Percentiles rank a stretch among this genome's conserved stretches.
These are phyloP conservation scores for Graphium colonna DNA, from an alignment of 2,888 invertebrate species.

Conservation along the genomic window DNA sequence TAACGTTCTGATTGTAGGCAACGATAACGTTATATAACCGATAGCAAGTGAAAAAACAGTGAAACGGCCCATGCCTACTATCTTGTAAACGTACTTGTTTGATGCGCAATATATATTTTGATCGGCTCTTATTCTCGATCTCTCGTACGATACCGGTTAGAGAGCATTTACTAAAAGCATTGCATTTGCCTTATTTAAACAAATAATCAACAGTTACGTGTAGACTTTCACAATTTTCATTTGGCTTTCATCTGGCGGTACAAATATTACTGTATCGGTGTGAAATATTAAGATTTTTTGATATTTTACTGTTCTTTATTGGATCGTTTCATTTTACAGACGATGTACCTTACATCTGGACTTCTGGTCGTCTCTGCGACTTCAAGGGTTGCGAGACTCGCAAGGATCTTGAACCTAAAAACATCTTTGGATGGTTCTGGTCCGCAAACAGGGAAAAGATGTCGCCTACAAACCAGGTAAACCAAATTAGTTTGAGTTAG, in stretches of 20 bases:
- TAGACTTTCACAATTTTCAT: constrained; percentile 7
- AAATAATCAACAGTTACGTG: background rate
- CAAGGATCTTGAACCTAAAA: constrained; percentile 91
- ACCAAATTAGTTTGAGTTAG: no score
- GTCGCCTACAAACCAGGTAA: constrained; percentile 86
- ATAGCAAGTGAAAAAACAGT: no score
- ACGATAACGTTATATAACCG: no score
- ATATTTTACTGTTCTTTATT: background rate
- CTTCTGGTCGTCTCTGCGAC: constrained; percentile 94
- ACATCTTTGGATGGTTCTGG: constrained; percentile 95
- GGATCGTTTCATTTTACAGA: constrained; percentile 68
- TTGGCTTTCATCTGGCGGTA: background rate
- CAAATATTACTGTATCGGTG: background rate
- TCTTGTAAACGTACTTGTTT: background rate
- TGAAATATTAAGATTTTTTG: background rate
- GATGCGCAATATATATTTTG: background rate
- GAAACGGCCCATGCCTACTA: no score
- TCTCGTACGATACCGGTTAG: background rate
- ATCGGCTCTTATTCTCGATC: background rate
- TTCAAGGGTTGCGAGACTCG: constrained; percentile 95
- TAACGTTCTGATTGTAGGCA: no score
- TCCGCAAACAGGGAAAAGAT: constrained; percentile 93
- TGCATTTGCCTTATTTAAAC: background rate
- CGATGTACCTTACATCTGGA: constrained; percentile 96
- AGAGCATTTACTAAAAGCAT: background rate